phyloP scores from a whole-genome alignment of 2,113 vertebrate species.

The Parus major region DNA sequence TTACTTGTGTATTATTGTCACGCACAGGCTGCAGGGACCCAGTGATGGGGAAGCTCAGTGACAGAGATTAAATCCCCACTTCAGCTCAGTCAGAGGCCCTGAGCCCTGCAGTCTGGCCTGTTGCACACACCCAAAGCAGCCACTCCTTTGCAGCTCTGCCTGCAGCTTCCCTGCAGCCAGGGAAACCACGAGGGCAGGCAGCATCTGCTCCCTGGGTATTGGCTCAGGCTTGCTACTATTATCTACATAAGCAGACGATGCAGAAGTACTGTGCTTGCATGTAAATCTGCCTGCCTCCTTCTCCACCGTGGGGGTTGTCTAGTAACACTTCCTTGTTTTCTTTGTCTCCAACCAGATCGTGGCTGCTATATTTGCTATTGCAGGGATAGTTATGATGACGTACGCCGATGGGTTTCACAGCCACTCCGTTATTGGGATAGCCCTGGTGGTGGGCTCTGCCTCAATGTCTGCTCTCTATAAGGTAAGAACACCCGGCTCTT shows the following conservation, averaged over 20 bases:
- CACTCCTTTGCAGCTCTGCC: not conserved
- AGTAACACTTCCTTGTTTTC: not conserved
- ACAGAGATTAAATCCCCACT: not conserved
- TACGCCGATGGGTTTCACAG: slow-evolving; percentile 96
- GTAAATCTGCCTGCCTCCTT: not conserved
- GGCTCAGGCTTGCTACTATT: not conserved
- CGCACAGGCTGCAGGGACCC: not conserved
- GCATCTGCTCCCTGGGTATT: not conserved
- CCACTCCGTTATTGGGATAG: slow-evolving; percentile 94
- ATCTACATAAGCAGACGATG: not conserved
- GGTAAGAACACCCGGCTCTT: slow-evolving; percentile 69
- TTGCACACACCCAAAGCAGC: accelerated
- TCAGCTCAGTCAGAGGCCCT: accelerated
- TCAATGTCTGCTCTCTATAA: slow-evolving; percentile 96
- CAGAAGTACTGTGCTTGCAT: not conserved
- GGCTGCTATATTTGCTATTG: slow-evolving; percentile 96
- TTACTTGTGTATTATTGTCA: not conserved
- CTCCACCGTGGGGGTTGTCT: not conserved
- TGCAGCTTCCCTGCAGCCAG: not conserved
- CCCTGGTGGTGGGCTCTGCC: slow-evolving; percentile 92
- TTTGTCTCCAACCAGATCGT: slow-evolving; percentile 83
- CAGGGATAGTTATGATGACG: slow-evolving; percentile 98
- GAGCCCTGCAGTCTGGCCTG: not conserved
- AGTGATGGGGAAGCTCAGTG: not conserved
- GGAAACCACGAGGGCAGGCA: not conserved